Percentiles rank a stretch among this genome's conserved stretches.
These are phyloP conservation scores for Drosophila takahashii DNA, from an alignment of 1,140 invertebrate species.

Conservation along the genomic window DNA sequence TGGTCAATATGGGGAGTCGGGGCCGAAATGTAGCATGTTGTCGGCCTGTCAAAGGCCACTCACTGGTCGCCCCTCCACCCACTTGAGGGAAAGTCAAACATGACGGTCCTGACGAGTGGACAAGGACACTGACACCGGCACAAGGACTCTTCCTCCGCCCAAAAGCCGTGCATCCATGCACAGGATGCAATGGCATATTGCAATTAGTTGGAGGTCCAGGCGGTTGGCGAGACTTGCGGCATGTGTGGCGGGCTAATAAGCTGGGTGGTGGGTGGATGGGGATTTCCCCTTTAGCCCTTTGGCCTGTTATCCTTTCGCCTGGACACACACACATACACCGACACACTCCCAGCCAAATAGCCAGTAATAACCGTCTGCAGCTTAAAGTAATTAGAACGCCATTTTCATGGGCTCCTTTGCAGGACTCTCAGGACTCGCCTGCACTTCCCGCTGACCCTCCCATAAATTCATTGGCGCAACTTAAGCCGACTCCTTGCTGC, in stretches of 20 bases:
- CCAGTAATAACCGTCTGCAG: slow-evolving; percentile 70
- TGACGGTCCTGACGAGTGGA: slow-evolving; percentile 63
- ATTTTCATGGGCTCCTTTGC: slow-evolving; percentile 54
- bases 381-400: slow-evolving; percentile 81
- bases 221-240: slow-evolving; percentile 56
- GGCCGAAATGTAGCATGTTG: slow-evolving; percentile 57
- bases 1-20: slow-evolving; percentile 31
- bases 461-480: slow-evolving; percentile 70
- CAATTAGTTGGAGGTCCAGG: slow-evolving; percentile 68
- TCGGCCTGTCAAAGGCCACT: slow-evolving; percentile 70
- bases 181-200: slow-evolving; percentile 80
- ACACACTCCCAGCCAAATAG: slow-evolving; percentile 14
- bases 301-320: slow-evolving; percentile 46
- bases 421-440: slow-evolving; percentile 17
- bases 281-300: slow-evolving; percentile 1
- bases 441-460: slow-evolving; percentile 11
- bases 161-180: slow-evolving; percentile 34
- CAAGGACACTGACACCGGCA: slow-evolving; percentile 52
- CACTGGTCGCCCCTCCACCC: slow-evolving; percentile 14
- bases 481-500: slow-evolving; percentile 58
- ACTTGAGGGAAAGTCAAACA: slow-evolving; percentile 50
- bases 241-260: slow-evolving; percentile 67
- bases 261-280: slow-evolving; percentile 8
- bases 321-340: slow-evolving; percentile 16
- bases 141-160: slow-evolving; percentile 16